A percentile compares a stretch with the other conserved stretches of the same genome.
Evolutionary conservation across 2,113 vertebrate species (phyloP).

Genomic region (Cyprinodon variegatus): DNA sequence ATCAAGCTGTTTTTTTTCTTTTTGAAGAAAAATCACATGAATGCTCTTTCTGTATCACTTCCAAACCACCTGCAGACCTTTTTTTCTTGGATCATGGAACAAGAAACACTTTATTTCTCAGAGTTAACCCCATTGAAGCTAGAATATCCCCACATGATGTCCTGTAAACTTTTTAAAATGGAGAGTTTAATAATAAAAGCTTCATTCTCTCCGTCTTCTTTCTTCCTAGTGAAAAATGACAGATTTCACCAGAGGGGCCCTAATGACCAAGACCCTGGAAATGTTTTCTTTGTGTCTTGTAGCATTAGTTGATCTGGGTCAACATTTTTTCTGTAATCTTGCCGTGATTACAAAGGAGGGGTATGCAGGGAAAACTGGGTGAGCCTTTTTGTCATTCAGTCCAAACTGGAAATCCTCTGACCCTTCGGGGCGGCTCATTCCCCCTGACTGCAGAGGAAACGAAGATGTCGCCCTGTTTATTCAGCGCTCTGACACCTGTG

Average conservation of each 20-base stretch:
- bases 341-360: constrained; percentile 62
- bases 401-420: constrained; percentile 57
- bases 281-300: constrained; percentile 70
- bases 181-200: not conserved
- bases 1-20: not conserved
- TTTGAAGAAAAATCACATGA: constrained; percentile 48
- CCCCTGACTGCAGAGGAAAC: constrained; percentile 46
- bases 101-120: constrained; percentile 53
- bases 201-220: constrained; percentile 8
- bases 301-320: constrained; percentile 71
- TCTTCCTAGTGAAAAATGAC: constrained; percentile 16
- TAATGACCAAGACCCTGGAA: constrained; percentile 67
- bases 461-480: constrained; percentile 54
- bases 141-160: not conserved
- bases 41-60: constrained; percentile 68
- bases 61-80: constrained; percentile 66
- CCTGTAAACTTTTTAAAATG: not conserved
- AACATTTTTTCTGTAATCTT: constrained; percentile 70
- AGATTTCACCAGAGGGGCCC: constrained; percentile 37
- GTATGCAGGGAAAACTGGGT: constrained; percentile 33
- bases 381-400: constrained; percentile 43
- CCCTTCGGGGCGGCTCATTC: constrained; percentile 19
- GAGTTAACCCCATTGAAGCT: constrained; percentile 7
- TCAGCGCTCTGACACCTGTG: constrained; percentile 66
- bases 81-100: constrained; percentile 49